Conservation (phyloP, 2,888 invertebrate species). For the Adelphocoris suturalis region DNA sequence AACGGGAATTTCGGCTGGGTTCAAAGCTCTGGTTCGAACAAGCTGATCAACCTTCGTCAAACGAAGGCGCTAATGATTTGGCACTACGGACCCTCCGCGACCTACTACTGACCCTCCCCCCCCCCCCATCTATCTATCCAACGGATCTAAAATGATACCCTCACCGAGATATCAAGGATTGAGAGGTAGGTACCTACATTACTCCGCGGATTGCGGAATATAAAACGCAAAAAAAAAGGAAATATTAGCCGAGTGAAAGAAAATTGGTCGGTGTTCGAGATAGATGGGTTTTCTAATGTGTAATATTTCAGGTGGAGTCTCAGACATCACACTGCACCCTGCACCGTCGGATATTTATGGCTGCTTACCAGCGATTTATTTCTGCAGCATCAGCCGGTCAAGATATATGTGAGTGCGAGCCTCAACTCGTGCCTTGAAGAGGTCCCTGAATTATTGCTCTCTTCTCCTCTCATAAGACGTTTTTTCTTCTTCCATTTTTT, state of each 20-base stretch:
- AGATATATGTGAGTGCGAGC: constrained; percentile 45
- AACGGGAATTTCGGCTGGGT: too few relatives aligned
- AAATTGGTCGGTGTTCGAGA: constrained; percentile 36
- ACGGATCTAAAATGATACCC: not conserved
- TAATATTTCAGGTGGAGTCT: constrained; percentile 46
- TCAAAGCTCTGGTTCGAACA: too few relatives aligned
- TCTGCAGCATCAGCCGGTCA: constrained; percentile 48
- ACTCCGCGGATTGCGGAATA: not conserved
- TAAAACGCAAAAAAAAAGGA: not conserved
- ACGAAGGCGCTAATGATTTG: too few relatives aligned
- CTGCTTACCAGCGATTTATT: constrained; percentile 61
- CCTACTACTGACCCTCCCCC: too few relatives aligned
- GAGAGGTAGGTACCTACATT: not conserved
- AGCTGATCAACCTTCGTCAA: too few relatives aligned
- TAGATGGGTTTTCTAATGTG: constrained; percentile 45
- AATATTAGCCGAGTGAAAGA: not conserved
- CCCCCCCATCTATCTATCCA: not conserved
- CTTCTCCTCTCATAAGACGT: constrained; percentile 39
- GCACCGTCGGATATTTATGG: constrained; percentile 47
- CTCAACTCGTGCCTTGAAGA: constrained; percentile 60
- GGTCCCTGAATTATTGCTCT: constrained; percentile 43
- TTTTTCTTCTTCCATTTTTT: constrained; percentile 33
- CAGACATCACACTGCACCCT: constrained; percentile 40
- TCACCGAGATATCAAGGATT: not conserved
- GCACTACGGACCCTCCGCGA: too few relatives aligned